phyloP scores from a whole-genome alignment of 1,140 invertebrate genomes.

The Drosophila baimaii region DNA sequence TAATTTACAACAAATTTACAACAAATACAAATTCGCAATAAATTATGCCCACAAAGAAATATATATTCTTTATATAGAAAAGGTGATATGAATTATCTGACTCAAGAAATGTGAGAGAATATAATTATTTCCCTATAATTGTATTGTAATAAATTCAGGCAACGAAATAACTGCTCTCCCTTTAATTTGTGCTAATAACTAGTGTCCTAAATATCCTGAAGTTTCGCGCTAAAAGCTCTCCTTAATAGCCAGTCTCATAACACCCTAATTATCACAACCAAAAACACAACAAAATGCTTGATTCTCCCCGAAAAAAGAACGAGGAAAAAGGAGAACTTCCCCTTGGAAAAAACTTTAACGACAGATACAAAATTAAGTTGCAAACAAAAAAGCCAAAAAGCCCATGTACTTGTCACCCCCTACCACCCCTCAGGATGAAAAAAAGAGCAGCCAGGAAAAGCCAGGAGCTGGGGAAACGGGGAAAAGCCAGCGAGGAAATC shows the following conservation, averaged over 20 bases:
- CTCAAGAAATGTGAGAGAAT: neutral
- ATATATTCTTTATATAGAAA: neutral
- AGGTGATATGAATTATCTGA: neutral
- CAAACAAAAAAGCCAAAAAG: conserved; percentile 67
- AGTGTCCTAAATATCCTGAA: conserved; percentile 4
- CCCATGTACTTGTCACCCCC: conserved; percentile 40
- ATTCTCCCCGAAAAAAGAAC: neutral
- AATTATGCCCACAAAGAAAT: neutral
- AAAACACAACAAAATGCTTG: conserved; percentile 14
- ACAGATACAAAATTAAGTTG: conserved; percentile 81
- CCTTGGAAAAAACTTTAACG: conserved; percentile 63
- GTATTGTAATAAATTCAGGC: neutral
- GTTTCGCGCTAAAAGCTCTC: neutral
- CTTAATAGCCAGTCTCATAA: conserved; percentile 14
- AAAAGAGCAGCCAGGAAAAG: conserved; percentile 48
- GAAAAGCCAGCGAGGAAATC: conserved; percentile 29
- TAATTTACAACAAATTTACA: too few species aligned
- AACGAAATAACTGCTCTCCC: neutral
- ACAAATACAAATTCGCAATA: neutral
- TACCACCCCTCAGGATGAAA: conserved; percentile 5
- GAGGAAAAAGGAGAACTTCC: neutral
- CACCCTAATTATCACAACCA: conserved; percentile 10
- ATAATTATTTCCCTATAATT: neutral
- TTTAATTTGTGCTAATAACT: conserved; percentile 9
- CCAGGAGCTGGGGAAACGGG: neutral